Percentiles rank a stretch among this genome's conserved stretches.
phyloP scores from a whole-genome alignment of 2,113 vertebrate genomes.

The Rhodinocichla rosea region DNA sequence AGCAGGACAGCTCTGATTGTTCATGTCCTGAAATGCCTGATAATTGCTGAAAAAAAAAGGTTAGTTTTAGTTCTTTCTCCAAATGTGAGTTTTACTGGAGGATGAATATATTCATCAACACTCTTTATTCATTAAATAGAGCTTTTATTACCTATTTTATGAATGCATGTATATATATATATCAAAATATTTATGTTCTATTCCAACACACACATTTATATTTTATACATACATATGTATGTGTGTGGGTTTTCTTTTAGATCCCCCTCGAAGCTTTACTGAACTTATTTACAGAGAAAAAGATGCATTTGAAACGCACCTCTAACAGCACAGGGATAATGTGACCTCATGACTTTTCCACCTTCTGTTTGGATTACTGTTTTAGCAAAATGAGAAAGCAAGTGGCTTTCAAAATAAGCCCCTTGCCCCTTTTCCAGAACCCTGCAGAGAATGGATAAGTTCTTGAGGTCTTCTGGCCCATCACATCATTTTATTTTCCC shows the following conservation, averaged over 20 bases:
- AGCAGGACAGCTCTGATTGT: neutral
- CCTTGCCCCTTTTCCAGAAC: neutral
- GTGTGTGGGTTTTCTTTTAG: neutral
- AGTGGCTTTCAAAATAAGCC: neutral
- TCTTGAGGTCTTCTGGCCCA: neutral
- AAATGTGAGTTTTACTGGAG: neutral
- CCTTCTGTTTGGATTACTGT: neutral
- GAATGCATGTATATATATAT: neutral
- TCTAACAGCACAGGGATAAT: neutral
- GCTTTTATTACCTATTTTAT: neutral
- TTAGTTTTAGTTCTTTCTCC: neutral
- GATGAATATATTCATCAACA: neutral
- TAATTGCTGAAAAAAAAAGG: neutral
- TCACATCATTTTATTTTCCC: fast-evolving
- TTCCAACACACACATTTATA: neutral
- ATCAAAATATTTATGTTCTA: neutral
- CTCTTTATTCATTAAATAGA: neutral
- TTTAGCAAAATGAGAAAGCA: neutral
- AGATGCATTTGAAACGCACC: neutral
- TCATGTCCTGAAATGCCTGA: neutral
- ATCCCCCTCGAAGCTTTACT: neutral
- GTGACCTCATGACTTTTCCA: neutral
- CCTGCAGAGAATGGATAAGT: neutral
- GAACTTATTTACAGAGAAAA: neutral
- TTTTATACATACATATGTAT: neutral